Evolutionary conservation across 2,888 invertebrate species (phyloP).

Genomic region (Elysia crispata): DNA sequence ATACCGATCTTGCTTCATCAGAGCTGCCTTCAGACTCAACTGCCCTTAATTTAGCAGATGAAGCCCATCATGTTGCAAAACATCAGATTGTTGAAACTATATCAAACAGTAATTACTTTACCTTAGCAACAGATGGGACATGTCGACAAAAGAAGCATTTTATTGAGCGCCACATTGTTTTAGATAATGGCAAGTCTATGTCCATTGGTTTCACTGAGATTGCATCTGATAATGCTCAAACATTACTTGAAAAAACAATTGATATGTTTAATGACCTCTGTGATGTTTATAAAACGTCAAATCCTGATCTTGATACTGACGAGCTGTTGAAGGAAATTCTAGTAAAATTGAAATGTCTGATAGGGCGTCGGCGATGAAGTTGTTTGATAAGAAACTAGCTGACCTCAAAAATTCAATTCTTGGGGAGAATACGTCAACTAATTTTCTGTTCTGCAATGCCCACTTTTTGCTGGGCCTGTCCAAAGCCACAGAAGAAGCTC

Average conservation of each 20-base stretch:
- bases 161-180: constrained; percentile 18
- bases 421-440: constrained; percentile 7
- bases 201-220: constrained; percentile 27
- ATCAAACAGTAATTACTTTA: not conserved
- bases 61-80: constrained; percentile 30
- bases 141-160: constrained; percentile 20
- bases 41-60: not conserved
- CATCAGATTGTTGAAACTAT: constrained; percentile 23
- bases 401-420: constrained; percentile 18
- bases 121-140: constrained; percentile 32
- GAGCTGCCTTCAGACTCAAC: too few species aligned
- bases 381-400: constrained; percentile 18
- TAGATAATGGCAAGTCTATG: constrained; percentile 18
- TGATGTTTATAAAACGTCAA: not conserved
- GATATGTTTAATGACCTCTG: constrained; percentile 15
- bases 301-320: not conserved
- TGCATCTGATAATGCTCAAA: constrained; percentile 7
- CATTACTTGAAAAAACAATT: constrained; percentile 10
- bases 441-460: constrained; percentile 23
- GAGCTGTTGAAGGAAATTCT: constrained; percentile 14
- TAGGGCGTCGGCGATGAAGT: constrained; percentile 2
- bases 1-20: too few species aligned
- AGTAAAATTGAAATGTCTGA: constrained; percentile 3
- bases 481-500: constrained; percentile 23
- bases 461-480: constrained; percentile 21